Percentiles rank a stretch among this genome's conserved stretches.
These are phyloP conservation scores for Salpingus planirostris DNA, from an alignment of 2,888 invertebrate genomes.

Conservation along the genomic window DNA sequence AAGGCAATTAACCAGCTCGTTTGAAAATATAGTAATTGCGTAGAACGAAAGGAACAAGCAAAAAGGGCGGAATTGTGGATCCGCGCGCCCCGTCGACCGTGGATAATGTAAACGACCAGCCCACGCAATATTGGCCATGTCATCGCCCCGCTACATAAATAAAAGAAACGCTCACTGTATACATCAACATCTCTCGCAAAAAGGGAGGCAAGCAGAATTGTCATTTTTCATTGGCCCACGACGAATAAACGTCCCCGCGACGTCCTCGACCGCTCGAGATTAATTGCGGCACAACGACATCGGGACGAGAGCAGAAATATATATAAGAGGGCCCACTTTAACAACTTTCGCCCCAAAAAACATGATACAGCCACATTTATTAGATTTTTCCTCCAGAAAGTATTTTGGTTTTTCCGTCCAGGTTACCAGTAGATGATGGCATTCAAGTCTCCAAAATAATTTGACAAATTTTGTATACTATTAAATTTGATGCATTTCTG, in stretches of 20 bases:
- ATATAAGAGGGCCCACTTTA: no score
- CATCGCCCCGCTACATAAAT: slow-evolving; percentile 33
- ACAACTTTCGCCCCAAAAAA: no score
- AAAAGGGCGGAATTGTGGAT: slow-evolving; percentile 9
- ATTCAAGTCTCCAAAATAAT: no score
- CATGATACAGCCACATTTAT: no score
- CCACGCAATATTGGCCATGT: slow-evolving; percentile 35
- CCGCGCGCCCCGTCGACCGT: slow-evolving; percentile 20
- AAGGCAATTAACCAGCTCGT: slow-evolving; percentile 18
- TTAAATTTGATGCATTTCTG: no score
- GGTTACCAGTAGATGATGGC: no score
- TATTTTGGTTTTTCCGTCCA: no score
- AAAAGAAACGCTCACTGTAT: slow-evolving; percentile 21
- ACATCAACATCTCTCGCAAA: slow-evolving; percentile 18
- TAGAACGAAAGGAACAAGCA: slow-evolving; percentile 11
- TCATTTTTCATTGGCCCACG: slow-evolving; percentile 27
- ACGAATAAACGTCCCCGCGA: slow-evolving; percentile 23
- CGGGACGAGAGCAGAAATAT: no score
- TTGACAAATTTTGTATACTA: no score
- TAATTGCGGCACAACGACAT: slow-evolving; percentile 4
- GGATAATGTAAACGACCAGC: slow-evolving; percentile 27
- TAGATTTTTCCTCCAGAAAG: no score
- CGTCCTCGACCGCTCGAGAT: slow-evolving; percentile 5
- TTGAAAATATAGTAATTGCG: slow-evolving; percentile 16
- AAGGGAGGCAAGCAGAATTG: slow-evolving; percentile 24